Evolutionary conservation across 2,888 invertebrate species (phyloP), one percentile per base, ranked within the genome.

Genomic region (Chamaedrilus cognettii): DNA sequence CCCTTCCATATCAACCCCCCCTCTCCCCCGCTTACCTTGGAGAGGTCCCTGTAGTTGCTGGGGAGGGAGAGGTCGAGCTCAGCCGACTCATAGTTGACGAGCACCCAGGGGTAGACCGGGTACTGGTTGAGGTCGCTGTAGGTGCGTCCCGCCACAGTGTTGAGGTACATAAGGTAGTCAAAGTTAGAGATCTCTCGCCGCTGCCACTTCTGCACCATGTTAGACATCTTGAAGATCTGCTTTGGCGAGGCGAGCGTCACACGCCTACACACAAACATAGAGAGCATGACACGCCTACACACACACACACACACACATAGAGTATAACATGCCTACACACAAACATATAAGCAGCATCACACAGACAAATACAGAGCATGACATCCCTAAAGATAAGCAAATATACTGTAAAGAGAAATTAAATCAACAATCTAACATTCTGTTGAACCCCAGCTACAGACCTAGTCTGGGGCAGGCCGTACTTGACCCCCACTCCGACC

Each of bases 171-270:
- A 77, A 99, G 89, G 85, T 99, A 99, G 86, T 99, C 99, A 86
- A 99, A 99, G 87, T 99, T 99, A 71, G 97, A 96, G 79, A 99
- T 98, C 86, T 99, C 99, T 56, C 99, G 87, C 31, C 97, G 88
- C 85, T 98, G 98, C 99, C 99, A 99, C 85, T 96, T 94, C 86
- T 96, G 96, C 59, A 97, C 98, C 99, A 99, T 99, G 86, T 98
- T 97, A 31, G 98, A 98, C 87, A 96, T 94, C 79, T 97, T 90
- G 93, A 98, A 99, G 78, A 99, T 88, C 85, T 99, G 98, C 19
- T 97, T 89, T 0, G 99, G 96, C 1, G 97, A 94, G 93, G 99
- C 98, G 91, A 98, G 93, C 19, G 97, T 97, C 55, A 98, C 96
- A 71, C 96, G 90, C 78, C 94, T 89, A 82, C 1, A 60, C 64